These are phyloP conservation scores for Pseudomyrmex flavicornis DNA, from an alignment of 1,140 invertebrate genomes.

Conservation along the genomic window DNA sequence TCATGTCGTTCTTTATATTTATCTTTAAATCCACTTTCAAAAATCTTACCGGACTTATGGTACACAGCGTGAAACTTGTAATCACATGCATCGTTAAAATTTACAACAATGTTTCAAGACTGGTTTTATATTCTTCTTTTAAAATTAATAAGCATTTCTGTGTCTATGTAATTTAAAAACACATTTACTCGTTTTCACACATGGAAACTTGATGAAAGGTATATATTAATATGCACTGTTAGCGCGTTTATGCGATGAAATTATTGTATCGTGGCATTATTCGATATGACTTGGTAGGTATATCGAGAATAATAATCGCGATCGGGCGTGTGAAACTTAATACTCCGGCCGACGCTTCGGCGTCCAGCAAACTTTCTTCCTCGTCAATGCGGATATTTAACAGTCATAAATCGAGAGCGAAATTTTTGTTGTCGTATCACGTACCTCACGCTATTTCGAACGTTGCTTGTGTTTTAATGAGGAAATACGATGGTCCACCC, in stretches of 20 bases:
- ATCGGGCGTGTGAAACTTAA: constrained; percentile 26
- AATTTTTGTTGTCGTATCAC: constrained; percentile 79
- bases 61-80: background rate
- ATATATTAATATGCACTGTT: background rate
- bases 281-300: background rate
- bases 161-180: background rate
- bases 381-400: background rate
- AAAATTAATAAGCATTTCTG: background rate
- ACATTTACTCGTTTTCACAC: background rate
- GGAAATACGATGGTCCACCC: constrained; percentile 65
- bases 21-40: constrained; percentile 11
- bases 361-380: constrained; percentile 14
- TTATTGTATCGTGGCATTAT: constrained; percentile 5
- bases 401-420: constrained; percentile 63
- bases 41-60: constrained; percentile 1
- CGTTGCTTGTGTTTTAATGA: constrained; percentile 77
- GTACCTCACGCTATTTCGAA: constrained; percentile 72
- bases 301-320: background rate
- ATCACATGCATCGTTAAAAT: background rate
- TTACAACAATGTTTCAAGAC: background rate
- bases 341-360: constrained; percentile 13
- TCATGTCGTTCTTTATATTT: background rate
- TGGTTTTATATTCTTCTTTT: background rate
- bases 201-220: background rate
- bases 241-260: constrained; percentile 14